Base-by-base conservation (phyloP, 2,113 vertebrate species). In the Talpa occidentalis region DNA sequence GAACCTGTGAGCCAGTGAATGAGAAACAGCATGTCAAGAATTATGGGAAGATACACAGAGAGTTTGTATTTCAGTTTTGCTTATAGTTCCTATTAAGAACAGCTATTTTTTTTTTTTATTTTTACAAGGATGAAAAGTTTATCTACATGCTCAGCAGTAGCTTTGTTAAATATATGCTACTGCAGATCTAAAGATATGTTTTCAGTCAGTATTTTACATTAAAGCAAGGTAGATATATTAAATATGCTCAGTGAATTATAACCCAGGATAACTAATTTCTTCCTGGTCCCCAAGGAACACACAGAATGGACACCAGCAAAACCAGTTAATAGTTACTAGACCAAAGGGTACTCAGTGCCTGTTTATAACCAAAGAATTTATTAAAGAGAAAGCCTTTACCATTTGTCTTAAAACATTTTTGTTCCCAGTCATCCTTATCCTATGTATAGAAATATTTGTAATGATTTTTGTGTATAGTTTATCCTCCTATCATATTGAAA, bases 361-460 rank as follows among this genome's bases (percentile, higher is more conserved):
- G 62, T 73, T 93, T 91, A 72, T 70, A 85, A 97, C 95, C 93
- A 97, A 98, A 98, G 95, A 96, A 97, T 54, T 70, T 2, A 16
- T 90, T 66, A 92, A 97, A 95, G 77, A 95, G 84, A 84, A 96
- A 92, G 35, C 6, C 11, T 93, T 88, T 78, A 26, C 30, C 49
- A 72, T 93, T 96, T 97, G 64, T 91, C 60, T 95, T 83, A 60
- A 90, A 76, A 93, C 19, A 7, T 30, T n/a, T 69, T 49, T 30
- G 59, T 30, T 12, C 35, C 30, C 3, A 24, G 1, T 70, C 22
- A 59, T 59, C 6, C 60, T 77, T 92, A 35, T 47, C 21, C 32
- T 91, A 9, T 64, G 26, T 91, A 1, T 44, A 64, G 49, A 92
- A 47, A 8, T 90, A 42, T 86, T 73, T 85, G 4, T 78, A 85